Conservation (phyloP, 2,888 invertebrate species). For the Pterostichus niger region DNA sequence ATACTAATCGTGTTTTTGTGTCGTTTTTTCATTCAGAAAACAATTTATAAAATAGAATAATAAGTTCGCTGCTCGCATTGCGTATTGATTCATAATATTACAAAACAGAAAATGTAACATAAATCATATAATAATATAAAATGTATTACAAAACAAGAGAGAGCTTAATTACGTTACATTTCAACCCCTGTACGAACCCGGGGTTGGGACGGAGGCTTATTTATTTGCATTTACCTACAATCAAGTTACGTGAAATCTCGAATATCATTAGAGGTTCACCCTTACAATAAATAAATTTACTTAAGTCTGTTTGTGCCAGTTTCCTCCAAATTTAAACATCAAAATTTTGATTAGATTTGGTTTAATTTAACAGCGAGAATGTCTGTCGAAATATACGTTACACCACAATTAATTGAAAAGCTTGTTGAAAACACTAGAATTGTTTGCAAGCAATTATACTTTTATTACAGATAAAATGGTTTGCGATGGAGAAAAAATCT, state of each 20-base stretch:
- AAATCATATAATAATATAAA: no score
- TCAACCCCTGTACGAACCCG: slow-evolving; percentile 21
- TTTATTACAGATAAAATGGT: not conserved
- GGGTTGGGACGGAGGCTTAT: not conserved
- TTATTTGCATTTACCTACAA: slow-evolving; percentile 39
- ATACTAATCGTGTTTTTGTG: no score
- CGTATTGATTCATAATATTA: no score
- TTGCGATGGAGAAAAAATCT: not conserved
- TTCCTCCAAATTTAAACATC: slow-evolving; percentile 27
- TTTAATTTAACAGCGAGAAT: slow-evolving; percentile 13
- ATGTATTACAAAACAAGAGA: slow-evolving; percentile 20
- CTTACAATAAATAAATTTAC: slow-evolving; percentile 36
- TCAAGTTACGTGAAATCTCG: slow-evolving; percentile 30
- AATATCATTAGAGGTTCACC: slow-evolving; percentile 34
- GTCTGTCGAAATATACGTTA: slow-evolving; percentile 10
- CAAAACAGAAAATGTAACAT: no score
- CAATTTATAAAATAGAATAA: no score
- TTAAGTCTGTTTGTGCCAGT: slow-evolving; percentile 16
- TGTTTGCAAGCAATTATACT: slow-evolving; percentile 23
- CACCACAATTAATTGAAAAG: slow-evolving; percentile 13
- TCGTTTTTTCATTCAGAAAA: no score
- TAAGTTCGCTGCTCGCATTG: no score
- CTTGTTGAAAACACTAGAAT: not conserved
- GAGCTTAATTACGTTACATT: slow-evolving; percentile 22
- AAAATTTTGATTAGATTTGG: slow-evolving; percentile 41